Percentiles rank a stretch among this genome's conserved stretches.
Evolutionary conservation across 2,113 vertebrate species (phyloP).

Genomic region (Halichoeres trimaculatus): DNA sequence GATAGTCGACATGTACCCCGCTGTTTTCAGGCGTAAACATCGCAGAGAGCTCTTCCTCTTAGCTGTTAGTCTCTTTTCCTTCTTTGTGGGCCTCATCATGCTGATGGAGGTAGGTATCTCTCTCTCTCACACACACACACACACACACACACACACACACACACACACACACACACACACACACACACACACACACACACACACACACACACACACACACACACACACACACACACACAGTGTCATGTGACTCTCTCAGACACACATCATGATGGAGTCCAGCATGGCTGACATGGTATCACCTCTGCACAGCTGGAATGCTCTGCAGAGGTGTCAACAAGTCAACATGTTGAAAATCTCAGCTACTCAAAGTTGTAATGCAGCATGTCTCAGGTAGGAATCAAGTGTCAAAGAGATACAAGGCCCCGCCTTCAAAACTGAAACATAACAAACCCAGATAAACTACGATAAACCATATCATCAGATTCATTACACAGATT

Average conservation of each 20-base stretch:
- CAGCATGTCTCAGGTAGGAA: constrained; percentile 24
- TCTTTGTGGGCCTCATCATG: constrained; percentile 92
- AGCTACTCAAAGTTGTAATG: constrained; percentile 38
- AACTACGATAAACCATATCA: too few relatives aligned
- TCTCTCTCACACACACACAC: constrained; percentile 7
- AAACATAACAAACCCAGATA: too few relatives aligned
- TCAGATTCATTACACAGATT: too few relatives aligned
- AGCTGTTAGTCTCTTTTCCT: constrained; percentile 84
- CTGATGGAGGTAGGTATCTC: constrained; percentile 89
- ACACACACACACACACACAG: background rate
- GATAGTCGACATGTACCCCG: constrained; percentile 92
- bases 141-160: too few relatives aligned
- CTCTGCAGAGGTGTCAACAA: constrained; percentile 66
- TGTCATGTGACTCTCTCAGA: too few relatives aligned
- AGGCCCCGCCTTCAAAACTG: too few relatives aligned
- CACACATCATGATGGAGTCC: background rate
- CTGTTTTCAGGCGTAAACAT: constrained; percentile 89
- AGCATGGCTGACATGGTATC: constrained; percentile 55
- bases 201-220: background rate
- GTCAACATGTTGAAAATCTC: constrained; percentile 62
- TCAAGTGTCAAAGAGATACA: too few relatives aligned
- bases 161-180: constrained; percentile 1
- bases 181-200: constrained; percentile 13
- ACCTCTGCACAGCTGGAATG: constrained; percentile 68
- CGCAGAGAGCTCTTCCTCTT: constrained; percentile 91